These are phyloP conservation scores for Cryptomyrus ogoouensis DNA, from an alignment of 2,113 vertebrate genomes.

Conservation along the genomic window DNA sequence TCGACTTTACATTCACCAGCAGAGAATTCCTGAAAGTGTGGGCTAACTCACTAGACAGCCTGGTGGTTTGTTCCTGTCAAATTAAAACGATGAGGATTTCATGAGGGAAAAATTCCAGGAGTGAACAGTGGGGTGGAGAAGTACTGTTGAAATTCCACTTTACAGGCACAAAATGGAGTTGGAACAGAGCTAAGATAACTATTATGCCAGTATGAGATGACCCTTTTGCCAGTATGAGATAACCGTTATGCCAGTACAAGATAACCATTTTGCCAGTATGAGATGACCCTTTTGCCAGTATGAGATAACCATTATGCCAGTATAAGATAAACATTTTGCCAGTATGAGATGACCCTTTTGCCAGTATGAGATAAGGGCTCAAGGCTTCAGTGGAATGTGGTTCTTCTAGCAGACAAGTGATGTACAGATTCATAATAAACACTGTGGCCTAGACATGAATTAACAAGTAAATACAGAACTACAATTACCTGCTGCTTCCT, in stretches of 20 bases:
- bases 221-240: neutral
- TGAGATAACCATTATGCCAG: too few relatives aligned
- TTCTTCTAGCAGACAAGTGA: neutral
- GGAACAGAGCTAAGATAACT: neutral
- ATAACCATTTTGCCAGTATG: too few relatives aligned
- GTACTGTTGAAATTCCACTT: neutral
- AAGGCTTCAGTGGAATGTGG: neutral
- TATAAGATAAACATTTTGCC: too few relatives aligned
- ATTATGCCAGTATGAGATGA: neutral
- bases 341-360: too few relatives aligned
- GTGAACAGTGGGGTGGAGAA: neutral
- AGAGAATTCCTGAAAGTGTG: neutral
- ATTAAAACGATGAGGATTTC: constrained; percentile 4
- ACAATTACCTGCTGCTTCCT: neutral
- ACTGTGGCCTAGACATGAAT: neutral
- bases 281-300: too few relatives aligned
- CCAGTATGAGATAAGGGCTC: neutral
- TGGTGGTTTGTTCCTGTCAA: neutral
- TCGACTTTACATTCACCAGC: neutral
- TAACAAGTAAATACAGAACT: neutral
- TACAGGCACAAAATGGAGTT: neutral
- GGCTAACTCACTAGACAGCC: neutral
- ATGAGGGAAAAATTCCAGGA: neutral
- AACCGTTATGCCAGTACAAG: too few relatives aligned
- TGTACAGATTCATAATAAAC: neutral